A percentile compares a stretch with the other conserved stretches of the same genome.
phyloP scores from a whole-genome alignment of 2,113 vertebrate species.

The Pedionomus torquatus region DNA sequence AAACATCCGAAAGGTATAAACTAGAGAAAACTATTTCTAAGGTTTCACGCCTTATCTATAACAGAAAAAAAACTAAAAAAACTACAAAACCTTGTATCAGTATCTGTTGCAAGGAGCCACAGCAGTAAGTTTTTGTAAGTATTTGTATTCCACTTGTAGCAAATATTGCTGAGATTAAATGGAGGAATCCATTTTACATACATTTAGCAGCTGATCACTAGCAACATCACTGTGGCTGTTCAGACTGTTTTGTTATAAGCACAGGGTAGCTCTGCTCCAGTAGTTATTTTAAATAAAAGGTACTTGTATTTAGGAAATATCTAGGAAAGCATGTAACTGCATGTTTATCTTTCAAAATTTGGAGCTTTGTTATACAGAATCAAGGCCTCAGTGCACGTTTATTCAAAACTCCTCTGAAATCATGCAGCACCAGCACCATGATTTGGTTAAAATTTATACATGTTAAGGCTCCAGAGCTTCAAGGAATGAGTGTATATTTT shows the following conservation, averaged over 20 bases:
- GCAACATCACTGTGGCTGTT: not conserved
- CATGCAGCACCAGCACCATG: not conserved
- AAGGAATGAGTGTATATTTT: not conserved
- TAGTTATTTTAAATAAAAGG: not conserved
- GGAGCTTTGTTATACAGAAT: not conserved
- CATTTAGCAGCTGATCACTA: not conserved
- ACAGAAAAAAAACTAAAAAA: too few species aligned
- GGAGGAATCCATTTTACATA: not conserved
- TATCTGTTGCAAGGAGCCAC: not conserved
- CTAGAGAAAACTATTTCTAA: too few species aligned
- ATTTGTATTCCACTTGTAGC: not conserved
- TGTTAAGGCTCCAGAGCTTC: not conserved
- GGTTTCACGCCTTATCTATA: too few species aligned
- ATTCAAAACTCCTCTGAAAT: not conserved
- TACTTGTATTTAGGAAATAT: too few species aligned
- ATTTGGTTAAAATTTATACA: not conserved
- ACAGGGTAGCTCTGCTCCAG: not conserved
- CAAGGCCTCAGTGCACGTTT: not conserved
- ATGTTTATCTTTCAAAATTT: not conserved
- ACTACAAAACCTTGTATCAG: too few species aligned
- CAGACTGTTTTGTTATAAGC: not conserved
- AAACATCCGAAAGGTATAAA: too few species aligned
- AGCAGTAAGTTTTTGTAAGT: not conserved
- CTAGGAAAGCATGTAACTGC: not conserved
- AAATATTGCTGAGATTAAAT: not conserved